Percentiles rank a stretch among this genome's conserved stretches.
These are phyloP conservation scores for Harmothoe impar DNA, from an alignment of 2,888 invertebrate species.

Conservation along the genomic window DNA sequence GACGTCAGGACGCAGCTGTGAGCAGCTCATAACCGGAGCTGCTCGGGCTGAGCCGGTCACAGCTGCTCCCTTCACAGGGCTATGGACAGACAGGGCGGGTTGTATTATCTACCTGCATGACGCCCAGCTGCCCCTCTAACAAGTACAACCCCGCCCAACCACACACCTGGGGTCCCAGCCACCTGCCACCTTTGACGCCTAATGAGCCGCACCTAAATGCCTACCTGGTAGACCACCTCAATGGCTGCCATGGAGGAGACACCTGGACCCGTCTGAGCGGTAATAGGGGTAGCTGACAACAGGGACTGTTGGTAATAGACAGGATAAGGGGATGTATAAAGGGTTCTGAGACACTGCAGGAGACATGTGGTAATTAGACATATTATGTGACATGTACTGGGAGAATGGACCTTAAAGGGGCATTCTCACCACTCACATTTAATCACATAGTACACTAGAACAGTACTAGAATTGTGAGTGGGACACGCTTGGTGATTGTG, in stretches of 20 bases:
- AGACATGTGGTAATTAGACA: too few relatives aligned
- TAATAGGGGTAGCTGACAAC: neutral
- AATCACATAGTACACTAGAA: too few relatives aligned
- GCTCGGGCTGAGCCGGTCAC: constrained; percentile 1
- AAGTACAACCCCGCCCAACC: too few relatives aligned
- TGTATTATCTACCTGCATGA: neutral
- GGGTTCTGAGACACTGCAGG: too few relatives aligned
- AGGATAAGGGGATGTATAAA: too few relatives aligned
- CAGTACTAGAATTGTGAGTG: too few relatives aligned
- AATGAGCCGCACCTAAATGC: neutral
- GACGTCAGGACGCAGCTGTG: too few relatives aligned
- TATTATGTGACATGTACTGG: too few relatives aligned
- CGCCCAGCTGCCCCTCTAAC: neutral
- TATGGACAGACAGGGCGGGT: neutral
- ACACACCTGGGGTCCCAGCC: neutral
- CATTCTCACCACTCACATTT: too few relatives aligned
- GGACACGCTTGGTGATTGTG: too few relatives aligned
- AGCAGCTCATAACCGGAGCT: neutral
- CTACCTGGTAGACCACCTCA: neutral
- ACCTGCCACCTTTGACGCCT: neutral
- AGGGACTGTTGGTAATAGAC: neutral
- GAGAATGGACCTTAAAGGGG: too few relatives aligned
- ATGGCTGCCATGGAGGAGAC: neutral
- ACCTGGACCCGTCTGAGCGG: neutral
- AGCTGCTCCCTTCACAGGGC: neutral